Base-by-base conservation (phyloP, 2,888 invertebrate species). In the Ecliptopera silaceata region DNA sequence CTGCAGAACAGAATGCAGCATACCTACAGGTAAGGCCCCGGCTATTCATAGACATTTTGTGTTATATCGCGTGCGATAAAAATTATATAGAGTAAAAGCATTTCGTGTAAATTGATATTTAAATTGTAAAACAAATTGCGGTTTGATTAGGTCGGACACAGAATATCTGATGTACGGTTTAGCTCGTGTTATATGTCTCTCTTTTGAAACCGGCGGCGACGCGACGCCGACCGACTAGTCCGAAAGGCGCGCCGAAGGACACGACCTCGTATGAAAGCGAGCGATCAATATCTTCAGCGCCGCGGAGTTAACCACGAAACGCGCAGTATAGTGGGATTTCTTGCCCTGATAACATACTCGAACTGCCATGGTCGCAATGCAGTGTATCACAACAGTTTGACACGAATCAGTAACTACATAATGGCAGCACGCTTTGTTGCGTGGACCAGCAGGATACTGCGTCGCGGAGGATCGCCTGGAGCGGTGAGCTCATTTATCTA, bases 1-100 rank as follows among this genome's bases (percentile, higher is more conserved):
- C 95, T 18, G 95, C 97, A 1, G 97, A 97, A 86, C 96, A 97
- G 84, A 95, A 96, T 77, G 94, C 96, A 65, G 95, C 97, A 57
- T 93, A 95, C 66, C 94, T 95, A 68, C 95, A 97, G 93, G 97
- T 97, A 84, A 85, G 84, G 76, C 56, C 3, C 38, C 44, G 18
- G 3, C 6, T 10, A 36, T n/a, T n/a, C n/a, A n/a, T n/a, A 15
- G 15, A 0, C 2, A 31, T 36, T 36, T 15, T 36, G 13, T 34
- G 5, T 6, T 2, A 34, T 12, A 6, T 34, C 4, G 13, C 13
- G 34, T 34, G 8, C 11, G 15, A 4, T 11, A 4, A 20, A 20
- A 26, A 26, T 26, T 6, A 8, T 26, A 8, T 2, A 26, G 10
- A 26, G 10, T 6, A 26, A 26, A 2, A 26, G n/a, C n/a, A n/a